A percentile compares a stretch with the other conserved stretches of the same genome.
Evolutionary conservation across 2,797 vertebrate genomes (phyloP).

Genomic region (Prunella strophiata): DNA sequence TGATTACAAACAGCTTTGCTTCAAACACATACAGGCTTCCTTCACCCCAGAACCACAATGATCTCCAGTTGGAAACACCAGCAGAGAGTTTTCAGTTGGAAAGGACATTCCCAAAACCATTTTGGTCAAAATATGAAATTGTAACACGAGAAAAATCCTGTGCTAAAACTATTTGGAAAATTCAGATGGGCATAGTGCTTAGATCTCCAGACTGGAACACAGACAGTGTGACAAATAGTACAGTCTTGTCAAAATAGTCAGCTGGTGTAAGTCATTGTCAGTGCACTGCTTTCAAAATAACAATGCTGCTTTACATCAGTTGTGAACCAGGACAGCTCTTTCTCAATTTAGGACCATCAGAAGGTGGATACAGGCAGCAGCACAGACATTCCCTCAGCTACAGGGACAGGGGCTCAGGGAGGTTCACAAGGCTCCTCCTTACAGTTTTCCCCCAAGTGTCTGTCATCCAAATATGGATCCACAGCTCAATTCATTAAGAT

Average conservation of each 20-base stretch:
- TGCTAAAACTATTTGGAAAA: not conserved
- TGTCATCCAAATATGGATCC: not conserved
- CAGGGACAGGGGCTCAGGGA: not conserved
- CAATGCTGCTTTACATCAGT: not conserved
- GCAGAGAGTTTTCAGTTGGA: not conserved
- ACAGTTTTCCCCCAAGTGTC: not conserved
- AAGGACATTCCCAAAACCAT: not conserved
- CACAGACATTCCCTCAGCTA: not conserved
- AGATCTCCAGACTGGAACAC: not conserved
- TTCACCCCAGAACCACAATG: not conserved
- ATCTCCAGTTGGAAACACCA: not conserved
- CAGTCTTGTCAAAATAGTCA: not conserved
- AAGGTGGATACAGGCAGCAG: not conserved
- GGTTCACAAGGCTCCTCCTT: not conserved
- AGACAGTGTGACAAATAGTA: not conserved
- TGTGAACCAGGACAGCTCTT: accelerated
- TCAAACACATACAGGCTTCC: not conserved
- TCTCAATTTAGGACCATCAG: not conserved
- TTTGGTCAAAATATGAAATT: not conserved
- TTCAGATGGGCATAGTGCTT: not conserved
- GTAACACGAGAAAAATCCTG: not conserved
- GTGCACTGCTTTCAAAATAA: not conserved
- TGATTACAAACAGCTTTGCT: constrained; percentile 9
- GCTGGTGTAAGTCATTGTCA: not conserved
- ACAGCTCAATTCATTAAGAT: not conserved